phyloP scores from a whole-genome alignment of 2,888 invertebrate genomes.

The Cephus spinipes region DNA sequence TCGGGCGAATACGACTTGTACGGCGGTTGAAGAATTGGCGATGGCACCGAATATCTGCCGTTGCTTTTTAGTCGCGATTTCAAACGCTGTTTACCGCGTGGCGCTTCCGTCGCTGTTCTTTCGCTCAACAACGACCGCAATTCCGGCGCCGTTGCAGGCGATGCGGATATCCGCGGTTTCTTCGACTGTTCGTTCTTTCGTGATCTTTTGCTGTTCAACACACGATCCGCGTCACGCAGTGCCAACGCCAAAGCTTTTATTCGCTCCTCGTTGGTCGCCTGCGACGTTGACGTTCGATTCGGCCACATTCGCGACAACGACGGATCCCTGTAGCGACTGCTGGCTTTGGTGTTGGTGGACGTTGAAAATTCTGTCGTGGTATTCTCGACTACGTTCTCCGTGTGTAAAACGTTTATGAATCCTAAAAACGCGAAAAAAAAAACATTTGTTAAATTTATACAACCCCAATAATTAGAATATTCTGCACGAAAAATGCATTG shows the following conservation, averaged over 20 bases:
- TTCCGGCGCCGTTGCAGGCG: slow-evolving; percentile 13
- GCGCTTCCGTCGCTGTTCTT: slow-evolving; percentile 8
- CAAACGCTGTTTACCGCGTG: slow-evolving; percentile 13
- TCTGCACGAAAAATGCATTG: too few species aligned
- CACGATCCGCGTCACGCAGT: slow-evolving; percentile 11
- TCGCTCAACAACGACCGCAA: slow-evolving; percentile 12
- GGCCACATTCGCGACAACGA: slow-evolving; percentile 18
- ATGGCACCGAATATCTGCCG: slow-evolving; percentile 25
- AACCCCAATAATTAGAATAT: background rate
- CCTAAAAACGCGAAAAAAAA: slow-evolving; percentile 20
- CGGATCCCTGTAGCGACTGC: slow-evolving; percentile 23
- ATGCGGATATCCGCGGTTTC: slow-evolving; percentile 29
- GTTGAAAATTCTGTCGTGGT: slow-evolving; percentile 19
- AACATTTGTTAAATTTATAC: background rate
- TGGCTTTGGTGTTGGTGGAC: slow-evolving; percentile 14
- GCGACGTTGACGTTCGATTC: slow-evolving; percentile 11
- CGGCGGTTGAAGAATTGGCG: slow-evolving; percentile 35
- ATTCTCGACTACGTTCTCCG: slow-evolving; percentile 22
- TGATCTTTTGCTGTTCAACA: slow-evolving; percentile 17
- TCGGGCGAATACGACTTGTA: slow-evolving; percentile 26
- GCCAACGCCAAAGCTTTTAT: slow-evolving; percentile 20
- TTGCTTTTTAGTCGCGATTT: background rate
- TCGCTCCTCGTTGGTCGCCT: slow-evolving; percentile 14
- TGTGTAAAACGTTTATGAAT: slow-evolving; percentile 23
- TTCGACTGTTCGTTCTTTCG: slow-evolving; percentile 17